Conservation (phyloP, 1,140 invertebrate genomes). For the Dreissena rostriformis region DNA sequence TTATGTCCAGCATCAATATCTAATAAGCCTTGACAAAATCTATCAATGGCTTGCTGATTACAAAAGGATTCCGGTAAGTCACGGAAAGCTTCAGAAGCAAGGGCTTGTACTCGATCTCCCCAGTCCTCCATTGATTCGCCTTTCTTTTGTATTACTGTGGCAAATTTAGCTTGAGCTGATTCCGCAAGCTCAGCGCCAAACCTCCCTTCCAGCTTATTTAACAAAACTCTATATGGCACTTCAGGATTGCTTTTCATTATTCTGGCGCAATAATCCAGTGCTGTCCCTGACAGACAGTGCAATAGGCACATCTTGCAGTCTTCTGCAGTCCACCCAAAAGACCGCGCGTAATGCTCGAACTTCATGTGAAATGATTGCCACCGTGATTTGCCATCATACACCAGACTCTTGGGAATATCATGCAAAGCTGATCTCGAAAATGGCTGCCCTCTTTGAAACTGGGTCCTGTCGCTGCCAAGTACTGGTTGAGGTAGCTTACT, state of each 20-base stretch:
- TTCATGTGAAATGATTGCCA: conserved; percentile 1
- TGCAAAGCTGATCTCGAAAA: too few relatives aligned
- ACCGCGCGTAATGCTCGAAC: neutral
- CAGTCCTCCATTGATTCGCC: neutral
- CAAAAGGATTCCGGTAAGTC: neutral
- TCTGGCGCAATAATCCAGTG: neutral
- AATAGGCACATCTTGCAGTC: neutral
- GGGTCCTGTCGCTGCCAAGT: too few relatives aligned
- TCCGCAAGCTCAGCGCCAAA: neutral
- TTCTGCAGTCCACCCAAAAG: neutral
- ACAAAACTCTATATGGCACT: neutral
- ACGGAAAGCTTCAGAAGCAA: neutral
- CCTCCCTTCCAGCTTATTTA: neutral
- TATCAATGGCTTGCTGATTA: conserved; percentile 1
- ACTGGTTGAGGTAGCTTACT: too few relatives aligned
- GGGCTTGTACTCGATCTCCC: neutral
- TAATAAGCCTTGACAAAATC: conserved; percentile 3
- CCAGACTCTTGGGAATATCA: too few relatives aligned
- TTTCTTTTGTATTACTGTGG: neutral
- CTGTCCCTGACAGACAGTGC: neutral
- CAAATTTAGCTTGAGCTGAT: conserved; percentile 3
- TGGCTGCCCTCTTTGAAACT: too few relatives aligned
- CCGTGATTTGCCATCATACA: neutral
- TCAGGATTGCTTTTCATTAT: neutral
- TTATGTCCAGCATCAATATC: neutral